phyloP scores from a whole-genome alignment of 2,113 vertebrate genomes.

The Heterotis niloticus region DNA sequence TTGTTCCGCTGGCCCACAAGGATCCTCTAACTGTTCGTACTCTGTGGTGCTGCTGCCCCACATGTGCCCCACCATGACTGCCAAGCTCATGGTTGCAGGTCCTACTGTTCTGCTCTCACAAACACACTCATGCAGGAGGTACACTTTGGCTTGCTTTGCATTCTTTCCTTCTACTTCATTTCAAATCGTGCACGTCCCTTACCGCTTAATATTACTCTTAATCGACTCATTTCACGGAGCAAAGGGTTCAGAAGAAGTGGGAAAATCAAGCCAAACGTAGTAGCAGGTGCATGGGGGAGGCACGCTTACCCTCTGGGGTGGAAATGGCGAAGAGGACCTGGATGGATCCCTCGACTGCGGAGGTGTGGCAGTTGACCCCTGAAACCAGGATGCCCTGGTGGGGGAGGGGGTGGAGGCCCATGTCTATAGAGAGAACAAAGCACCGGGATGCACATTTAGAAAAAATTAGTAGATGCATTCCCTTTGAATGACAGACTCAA shows the following conservation, averaged over 20 bases:
- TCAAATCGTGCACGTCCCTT: constrained; percentile 17
- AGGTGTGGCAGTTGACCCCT: constrained; percentile 57
- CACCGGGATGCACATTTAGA: not conserved
- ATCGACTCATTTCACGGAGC: constrained; percentile 5
- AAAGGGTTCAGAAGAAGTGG: constrained; percentile 19
- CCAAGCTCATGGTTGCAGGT: not conserved
- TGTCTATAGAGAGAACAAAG: constrained; percentile 42
- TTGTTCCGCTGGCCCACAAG: constrained; percentile 54
- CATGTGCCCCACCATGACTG: not conserved
- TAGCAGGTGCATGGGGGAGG: constrained; percentile 26
- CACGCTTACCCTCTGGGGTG: constrained; percentile 62
- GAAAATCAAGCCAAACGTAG: constrained; percentile 28
- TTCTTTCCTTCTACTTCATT: constrained; percentile 18
- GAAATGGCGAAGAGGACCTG: constrained; percentile 54
- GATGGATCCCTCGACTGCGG: constrained; percentile 49
- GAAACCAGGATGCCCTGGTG: constrained; percentile 55
- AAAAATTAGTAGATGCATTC: not conserved
- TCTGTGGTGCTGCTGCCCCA: not conserved
- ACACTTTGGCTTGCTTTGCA: not conserved
- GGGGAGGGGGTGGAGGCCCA: constrained; percentile 51
- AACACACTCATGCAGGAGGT: constrained; percentile 15
- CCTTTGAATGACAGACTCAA: not conserved
- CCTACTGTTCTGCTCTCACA: not conserved
- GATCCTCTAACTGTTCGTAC: constrained; percentile 43
- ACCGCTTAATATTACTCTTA: constrained; percentile 26